Evolutionary conservation across 2,113 vertebrate species (phyloP), one percentile per base, ranked within the genome.

Genomic region (Cavia porcellus): DNA sequence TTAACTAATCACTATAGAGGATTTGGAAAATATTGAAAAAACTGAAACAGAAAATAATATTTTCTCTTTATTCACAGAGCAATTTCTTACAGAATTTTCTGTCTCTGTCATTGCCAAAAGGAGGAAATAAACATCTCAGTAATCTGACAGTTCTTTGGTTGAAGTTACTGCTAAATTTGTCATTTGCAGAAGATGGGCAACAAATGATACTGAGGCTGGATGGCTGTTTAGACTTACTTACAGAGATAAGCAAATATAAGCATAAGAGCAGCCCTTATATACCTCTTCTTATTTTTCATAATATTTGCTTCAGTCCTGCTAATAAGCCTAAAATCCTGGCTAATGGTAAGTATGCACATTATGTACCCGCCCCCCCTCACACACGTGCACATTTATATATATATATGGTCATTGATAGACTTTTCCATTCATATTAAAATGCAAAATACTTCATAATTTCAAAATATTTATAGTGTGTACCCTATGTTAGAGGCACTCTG

Each of bases 1-100:
- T 38, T 91, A 82, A 95, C 85, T 93, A 92, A 83, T 86, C 88
- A 95, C 96, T 11, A 28, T 11, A 28, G 55, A 95, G 92, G 77
- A 90, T 77, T 45, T 5, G 32, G 38, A 38, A 92, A 75, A 70
- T 83, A 83, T 80, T 59, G 64, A 92, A 86, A 79, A 47, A 90
- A 22, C n/a, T 90, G 45, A 35, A 5, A 52, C 95, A 93, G 64
- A 59, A 95, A 95, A 66, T 96, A 84, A 95, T 62, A 1, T 10
- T 95, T 38, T 96, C 50, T 97, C 28, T 72, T 47, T 96, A 96
- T 75, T 97, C 95, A 87, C 98, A 99, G 99, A 99, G 99, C 97
- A 99, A 99, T 98, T 99, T 99, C 97, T 98, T 99, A 85, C 99
- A 99, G 97, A 98, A 99, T 94, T 99, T 99, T 97, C 96, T 99